These are phyloP conservation scores for Pteruthius melanotis DNA, from an alignment of 2,113 vertebrate species.

Conservation along the genomic window DNA sequence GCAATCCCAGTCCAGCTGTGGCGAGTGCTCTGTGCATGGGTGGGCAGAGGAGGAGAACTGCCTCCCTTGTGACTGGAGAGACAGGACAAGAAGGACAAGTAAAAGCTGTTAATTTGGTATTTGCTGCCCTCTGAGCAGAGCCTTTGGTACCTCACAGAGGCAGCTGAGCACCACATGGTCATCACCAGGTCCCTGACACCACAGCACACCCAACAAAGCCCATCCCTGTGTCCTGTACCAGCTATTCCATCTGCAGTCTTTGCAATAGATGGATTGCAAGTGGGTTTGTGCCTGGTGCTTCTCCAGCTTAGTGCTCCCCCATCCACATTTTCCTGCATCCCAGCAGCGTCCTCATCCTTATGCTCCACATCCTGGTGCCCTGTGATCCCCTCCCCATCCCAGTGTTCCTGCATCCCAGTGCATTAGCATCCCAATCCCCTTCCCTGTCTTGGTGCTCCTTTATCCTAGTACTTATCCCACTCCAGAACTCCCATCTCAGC, in stretches of 20 bases:
- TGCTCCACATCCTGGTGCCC: no score
- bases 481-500: background rate
- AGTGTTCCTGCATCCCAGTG: background rate
- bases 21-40: no score
- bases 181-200: background rate
- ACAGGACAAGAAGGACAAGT: background rate
- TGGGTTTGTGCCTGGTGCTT: background rate
- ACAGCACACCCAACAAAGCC: background rate
- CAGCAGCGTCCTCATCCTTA: background rate
- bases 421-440: background rate
- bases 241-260: background rate
- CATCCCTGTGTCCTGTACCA: background rate
- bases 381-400: fast-evolving
- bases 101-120: background rate
- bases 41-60: background rate
- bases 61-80: fast-evolving
- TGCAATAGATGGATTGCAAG: fast-evolving
- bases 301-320: background rate
- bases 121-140: background rate
- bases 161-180: fast-evolving
- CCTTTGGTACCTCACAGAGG: background rate
- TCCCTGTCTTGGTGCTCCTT: background rate
- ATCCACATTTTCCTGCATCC: background rate
- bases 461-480: background rate
- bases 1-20: background rate